These are phyloP conservation scores for Arctocebus calabarensis DNA, from an alignment of 2,797 vertebrate genomes.

Conservation along the genomic window DNA sequence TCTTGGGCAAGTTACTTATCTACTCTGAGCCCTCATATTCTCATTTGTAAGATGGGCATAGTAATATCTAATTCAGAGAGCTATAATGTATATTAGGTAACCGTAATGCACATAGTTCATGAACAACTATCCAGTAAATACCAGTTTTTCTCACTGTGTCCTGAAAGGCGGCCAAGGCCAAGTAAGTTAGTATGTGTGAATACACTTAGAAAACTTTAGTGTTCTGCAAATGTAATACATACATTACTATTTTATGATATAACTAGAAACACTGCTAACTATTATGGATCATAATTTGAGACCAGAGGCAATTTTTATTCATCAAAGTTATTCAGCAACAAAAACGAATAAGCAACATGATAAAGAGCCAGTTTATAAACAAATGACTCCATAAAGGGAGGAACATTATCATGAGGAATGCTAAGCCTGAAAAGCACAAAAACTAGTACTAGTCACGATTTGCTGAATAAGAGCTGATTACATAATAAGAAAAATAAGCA, in stretches of 20 bases:
- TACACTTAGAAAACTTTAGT: background rate
- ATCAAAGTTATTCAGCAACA: slow-evolving; percentile 5
- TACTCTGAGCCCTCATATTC: background rate
- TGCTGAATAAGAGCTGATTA: background rate
- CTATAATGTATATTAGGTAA: background rate
- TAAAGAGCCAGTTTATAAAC: background rate
- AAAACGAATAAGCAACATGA: background rate
- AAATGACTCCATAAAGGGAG: background rate
- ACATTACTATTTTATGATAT: background rate
- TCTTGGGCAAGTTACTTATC: background rate
- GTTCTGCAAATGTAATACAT: background rate
- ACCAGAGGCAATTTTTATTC: background rate
- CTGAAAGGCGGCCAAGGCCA: background rate
- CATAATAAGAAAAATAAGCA: background rate
- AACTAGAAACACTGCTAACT: slow-evolving; percentile 12
- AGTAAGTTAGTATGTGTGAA: background rate
- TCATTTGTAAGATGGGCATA: background rate
- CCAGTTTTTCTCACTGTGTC: background rate
- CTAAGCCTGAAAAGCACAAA: slow-evolving; percentile 18
- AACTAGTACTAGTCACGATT: background rate
- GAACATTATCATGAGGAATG: background rate
- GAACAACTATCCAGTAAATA: background rate
- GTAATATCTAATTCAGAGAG: background rate
- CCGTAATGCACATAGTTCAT: background rate
- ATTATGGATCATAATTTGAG: background rate